Conservation (phyloP, 2,888 invertebrate genomes). For the Lycia hirtaria region DNA sequence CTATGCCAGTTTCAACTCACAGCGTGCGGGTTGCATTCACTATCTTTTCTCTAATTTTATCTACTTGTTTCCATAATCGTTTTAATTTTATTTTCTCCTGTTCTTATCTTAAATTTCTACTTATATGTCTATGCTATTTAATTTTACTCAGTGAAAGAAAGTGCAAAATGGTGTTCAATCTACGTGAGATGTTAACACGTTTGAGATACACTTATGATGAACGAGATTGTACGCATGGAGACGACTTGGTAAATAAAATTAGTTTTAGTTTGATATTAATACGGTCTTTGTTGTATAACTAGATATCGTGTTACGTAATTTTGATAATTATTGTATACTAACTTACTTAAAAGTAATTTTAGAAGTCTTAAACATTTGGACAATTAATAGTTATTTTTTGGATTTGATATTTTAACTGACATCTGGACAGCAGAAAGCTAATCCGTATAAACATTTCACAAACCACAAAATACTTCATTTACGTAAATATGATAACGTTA, state of each 20-base stretch:
- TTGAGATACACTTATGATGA: constrained; percentile 73
- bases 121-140: constrained; percentile 42
- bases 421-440: background rate
- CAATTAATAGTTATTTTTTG: background rate
- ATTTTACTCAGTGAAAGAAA: constrained; percentile 38
- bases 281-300: too few species aligned
- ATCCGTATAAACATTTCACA: constrained; percentile 3
- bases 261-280: background rate
- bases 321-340: too few species aligned
- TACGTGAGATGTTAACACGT: constrained; percentile 71
- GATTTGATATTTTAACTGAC: background rate
- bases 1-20: constrained; percentile 2
- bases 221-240: constrained; percentile 56
- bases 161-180: constrained; percentile 72
- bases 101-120: constrained; percentile 35
- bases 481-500: constrained; percentile 12
- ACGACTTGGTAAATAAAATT: constrained; percentile 54
- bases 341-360: too few species aligned
- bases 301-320: too few species aligned
- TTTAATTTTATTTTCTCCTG: constrained; percentile 34
- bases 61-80: constrained; percentile 29
- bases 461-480: constrained; percentile 12
- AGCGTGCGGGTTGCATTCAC: constrained; percentile 14
- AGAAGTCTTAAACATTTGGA: background rate
- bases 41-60: constrained; percentile 16